These are phyloP conservation scores for Kryphioiulus occultus DNA, from an alignment of 2,888 invertebrate species.

Conservation along the genomic window DNA sequence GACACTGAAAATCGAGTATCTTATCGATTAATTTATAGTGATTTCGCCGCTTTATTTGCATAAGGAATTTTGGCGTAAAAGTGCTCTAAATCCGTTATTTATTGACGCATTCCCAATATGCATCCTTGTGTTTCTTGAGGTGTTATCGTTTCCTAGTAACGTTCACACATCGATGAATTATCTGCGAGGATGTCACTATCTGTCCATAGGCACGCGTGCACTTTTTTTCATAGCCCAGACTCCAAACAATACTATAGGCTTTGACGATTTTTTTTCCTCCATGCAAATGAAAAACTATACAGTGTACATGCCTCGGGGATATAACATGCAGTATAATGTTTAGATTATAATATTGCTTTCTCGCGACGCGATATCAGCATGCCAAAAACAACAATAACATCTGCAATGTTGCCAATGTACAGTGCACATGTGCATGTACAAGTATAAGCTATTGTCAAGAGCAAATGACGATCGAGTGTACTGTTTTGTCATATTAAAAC, in stretches of 20 bases:
- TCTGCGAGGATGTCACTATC: constrained; percentile 3
- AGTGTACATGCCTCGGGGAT: not conserved
- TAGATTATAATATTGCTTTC: constrained; percentile 17
- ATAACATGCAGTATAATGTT: not conserved
- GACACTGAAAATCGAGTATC: too few relatives aligned
- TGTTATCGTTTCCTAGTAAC: constrained; percentile 35
- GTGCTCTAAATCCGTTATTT: not conserved
- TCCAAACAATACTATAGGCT: not conserved
- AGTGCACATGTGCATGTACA: not conserved
- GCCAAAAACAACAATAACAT: not conserved
- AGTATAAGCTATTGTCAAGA: not conserved
- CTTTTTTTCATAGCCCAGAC: constrained; percentile 1
- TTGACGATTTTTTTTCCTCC: not conserved
- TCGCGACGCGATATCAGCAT: not conserved
- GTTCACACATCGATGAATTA: constrained; percentile 26
- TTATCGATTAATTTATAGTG: not conserved
- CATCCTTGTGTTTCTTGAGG: constrained; percentile 10
- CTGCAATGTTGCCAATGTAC: too few relatives aligned
- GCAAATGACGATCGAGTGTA: not conserved
- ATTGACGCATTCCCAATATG: not conserved
- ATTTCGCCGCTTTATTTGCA: not conserved
- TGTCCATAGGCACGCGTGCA: not conserved
- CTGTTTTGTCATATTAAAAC: too few relatives aligned
- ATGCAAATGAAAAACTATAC: constrained; percentile 8
- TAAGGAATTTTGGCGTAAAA: not conserved